A percentile compares a stretch with the other conserved stretches of the same genome.
These are phyloP conservation scores for Heterotilapia buettikoferi DNA, from an alignment of 2,113 vertebrate species.

Conservation along the genomic window DNA sequence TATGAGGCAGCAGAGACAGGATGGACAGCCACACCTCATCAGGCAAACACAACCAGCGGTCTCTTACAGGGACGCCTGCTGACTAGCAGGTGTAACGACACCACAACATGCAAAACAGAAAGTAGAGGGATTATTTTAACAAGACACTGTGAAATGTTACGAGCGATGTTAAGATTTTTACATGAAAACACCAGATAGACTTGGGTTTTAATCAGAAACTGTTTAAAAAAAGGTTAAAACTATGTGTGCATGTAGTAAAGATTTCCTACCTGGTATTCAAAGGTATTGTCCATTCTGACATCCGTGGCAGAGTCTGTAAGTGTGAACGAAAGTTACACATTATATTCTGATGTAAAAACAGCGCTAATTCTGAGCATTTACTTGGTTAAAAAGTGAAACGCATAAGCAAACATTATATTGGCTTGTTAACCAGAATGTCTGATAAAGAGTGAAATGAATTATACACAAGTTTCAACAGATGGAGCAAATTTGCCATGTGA, in stretches of 20 bases:
- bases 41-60: slow-evolving; percentile 52
- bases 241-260: background rate
- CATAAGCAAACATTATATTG: background rate
- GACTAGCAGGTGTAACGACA: background rate
- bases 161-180: background rate
- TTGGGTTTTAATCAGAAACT: background rate
- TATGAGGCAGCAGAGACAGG: slow-evolving; percentile 48
- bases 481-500: background rate
- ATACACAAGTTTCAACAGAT: background rate
- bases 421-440: background rate
- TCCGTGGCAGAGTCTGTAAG: background rate
- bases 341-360: background rate
- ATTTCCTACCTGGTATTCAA: background rate
- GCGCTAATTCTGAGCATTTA: background rate
- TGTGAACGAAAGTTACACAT: background rate
- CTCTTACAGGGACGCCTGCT: background rate
- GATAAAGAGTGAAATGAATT: background rate
- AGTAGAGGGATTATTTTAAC: background rate
- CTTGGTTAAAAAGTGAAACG: background rate
- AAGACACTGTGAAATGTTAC: background rate
- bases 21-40: slow-evolving; percentile 64
- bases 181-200: background rate
- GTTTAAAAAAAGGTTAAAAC: background rate
- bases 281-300: background rate
- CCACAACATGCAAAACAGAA: background rate